Evolutionary conservation across 2,113 vertebrate species (phyloP), one percentile per base, ranked within the genome.

Genomic region (Phodopus roborovskii): DNA sequence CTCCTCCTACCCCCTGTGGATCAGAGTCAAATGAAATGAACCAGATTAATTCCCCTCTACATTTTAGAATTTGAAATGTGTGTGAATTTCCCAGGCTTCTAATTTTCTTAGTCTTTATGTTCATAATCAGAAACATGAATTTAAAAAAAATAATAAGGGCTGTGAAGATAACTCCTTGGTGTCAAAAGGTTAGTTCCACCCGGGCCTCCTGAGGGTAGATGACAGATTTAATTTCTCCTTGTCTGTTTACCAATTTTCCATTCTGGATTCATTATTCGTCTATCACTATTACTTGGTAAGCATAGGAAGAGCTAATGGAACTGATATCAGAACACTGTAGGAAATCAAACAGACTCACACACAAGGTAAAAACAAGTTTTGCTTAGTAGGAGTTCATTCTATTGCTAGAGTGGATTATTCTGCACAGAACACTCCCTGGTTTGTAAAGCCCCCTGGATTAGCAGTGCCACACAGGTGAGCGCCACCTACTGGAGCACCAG

Each of bases 401-500:
- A 93, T 94, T 96, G 66, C 75, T 68, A 62, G 87, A 79, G 81
- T 39, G 88, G n/a, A 50, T 91, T 73, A 77, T 85, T 93, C 20
- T 62, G 74, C 88, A n/a, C n/a, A n/a, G n/a, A 68, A 83, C 28
- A n/a, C 1, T 58, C 75, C 66, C 93, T 28, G 8, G 20, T 90
- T 92, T 81, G 68, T 42, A 39, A 77, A 91, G 83, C 73, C 28
- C 87, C 62, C 28, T 71, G 45, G 50, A 87, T 84, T 53, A 9
- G 83, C 5, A 33, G 78, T 84, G 93, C 66, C 19, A 12, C 85
- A 53, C 53, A 2, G 84, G 26, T 30, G 8, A 48, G 88, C 95
- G 96, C 98, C 98, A 97, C 95, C 98, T 98, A 81, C 97, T 97
- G 98, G 97, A 87, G 12, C 5, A 10, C 62, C 9, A 36, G 81